Evolutionary conservation across 2,797 vertebrate genomes (phyloP).

Genomic region (Phyllotis vaccarum): DNA sequence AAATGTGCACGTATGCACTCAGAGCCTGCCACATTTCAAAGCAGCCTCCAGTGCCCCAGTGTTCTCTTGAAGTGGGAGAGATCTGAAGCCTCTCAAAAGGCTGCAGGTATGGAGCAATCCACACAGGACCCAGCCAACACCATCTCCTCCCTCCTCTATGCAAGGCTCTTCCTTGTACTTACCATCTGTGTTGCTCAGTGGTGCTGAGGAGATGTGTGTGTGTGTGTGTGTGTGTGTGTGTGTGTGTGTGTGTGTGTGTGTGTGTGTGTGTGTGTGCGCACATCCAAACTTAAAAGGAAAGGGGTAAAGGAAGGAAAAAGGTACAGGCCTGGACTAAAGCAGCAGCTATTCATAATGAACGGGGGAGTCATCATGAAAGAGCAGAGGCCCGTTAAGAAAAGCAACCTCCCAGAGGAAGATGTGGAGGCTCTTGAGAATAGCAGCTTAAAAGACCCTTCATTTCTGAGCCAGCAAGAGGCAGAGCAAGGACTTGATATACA

Average conservation of each 20-base stretch:
- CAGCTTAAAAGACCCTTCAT: constrained; percentile 69
- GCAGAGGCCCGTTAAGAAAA: not conserved
- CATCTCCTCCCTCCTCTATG: not conserved
- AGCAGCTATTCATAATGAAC: constrained; percentile 52
- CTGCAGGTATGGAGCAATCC: constrained; percentile 51
- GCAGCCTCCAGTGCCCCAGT: constrained; percentile 55
- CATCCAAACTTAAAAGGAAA: constrained; percentile 69
- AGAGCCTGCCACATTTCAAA: constrained; percentile 65
- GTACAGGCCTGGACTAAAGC: constrained; percentile 66
- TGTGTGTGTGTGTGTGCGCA: not conserved
- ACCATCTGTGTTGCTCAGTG: not conserved
- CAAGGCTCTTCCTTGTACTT: not conserved
- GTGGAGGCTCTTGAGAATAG: constrained; percentile 39
- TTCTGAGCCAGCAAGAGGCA: constrained; percentile 69
- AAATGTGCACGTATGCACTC: not conserved
- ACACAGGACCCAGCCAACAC: constrained; percentile 35
- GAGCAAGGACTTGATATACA: constrained; percentile 59
- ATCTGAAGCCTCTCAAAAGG: constrained; percentile 57
- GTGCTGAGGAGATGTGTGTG: not conserved
- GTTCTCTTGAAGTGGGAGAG: not conserved
- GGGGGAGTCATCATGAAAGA: constrained; percentile 28
- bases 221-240: not conserved
- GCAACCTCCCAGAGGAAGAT: constrained; percentile 33
- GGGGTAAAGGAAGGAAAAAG: constrained; percentile 12
- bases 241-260: not conserved